Evolutionary conservation across 2,888 invertebrate species (phyloP).

Genomic region (Mallateleia sp.): DNA sequence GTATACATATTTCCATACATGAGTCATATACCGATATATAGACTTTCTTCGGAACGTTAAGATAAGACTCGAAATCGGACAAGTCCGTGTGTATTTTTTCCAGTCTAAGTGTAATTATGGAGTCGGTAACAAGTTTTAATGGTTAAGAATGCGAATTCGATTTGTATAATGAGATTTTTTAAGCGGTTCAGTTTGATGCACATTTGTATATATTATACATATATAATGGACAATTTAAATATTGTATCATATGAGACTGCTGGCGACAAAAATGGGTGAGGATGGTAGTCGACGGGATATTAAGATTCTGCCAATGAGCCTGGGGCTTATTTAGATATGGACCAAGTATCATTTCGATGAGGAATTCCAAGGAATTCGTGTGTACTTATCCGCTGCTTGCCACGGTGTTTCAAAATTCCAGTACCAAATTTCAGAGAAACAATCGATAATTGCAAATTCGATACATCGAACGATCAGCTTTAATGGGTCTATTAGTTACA

Average conservation of each 20-base stretch:
- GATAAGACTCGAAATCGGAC: not conserved
- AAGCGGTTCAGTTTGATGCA: constrained; percentile 85
- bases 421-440: not conserved
- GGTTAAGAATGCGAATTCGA: constrained; percentile 63
- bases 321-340: constrained; percentile 78
- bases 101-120: constrained; percentile 69
- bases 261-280: constrained; percentile 82
- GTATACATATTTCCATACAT: no score
- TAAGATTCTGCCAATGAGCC: constrained; percentile 76
- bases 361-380: constrained; percentile 75
- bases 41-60: no score
- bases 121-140: constrained; percentile 47
- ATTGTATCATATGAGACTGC: constrained; percentile 89
- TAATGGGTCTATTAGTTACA: no score
- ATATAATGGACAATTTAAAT: constrained; percentile 89
- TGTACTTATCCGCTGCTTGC: constrained; percentile 81
- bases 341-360: constrained; percentile 75
- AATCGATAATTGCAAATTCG: not conserved
- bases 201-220: constrained; percentile 82
- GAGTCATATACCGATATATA: no score
- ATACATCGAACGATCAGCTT: constrained; percentile 4
- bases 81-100: constrained; percentile 54
- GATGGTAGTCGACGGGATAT: constrained; percentile 21
- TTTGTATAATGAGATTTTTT: constrained; percentile 82
- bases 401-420: constrained; percentile 63